Evolutionary conservation across 1,140 invertebrate genomes (phyloP).

Genomic region (Laupala kohalensis): DNA sequence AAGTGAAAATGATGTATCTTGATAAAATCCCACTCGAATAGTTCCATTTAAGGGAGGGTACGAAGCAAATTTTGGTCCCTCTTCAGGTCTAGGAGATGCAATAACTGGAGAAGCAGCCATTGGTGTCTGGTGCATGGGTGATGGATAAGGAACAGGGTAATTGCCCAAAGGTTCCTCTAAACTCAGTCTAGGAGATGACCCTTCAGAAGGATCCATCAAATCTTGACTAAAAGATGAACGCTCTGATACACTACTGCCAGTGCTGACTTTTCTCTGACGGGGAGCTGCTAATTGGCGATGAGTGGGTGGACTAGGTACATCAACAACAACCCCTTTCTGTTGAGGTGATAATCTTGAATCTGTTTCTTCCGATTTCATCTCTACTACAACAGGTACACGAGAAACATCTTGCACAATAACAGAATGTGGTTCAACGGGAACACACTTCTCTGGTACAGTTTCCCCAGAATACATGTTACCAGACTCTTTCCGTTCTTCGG

Average conservation of each 20-base stretch:
- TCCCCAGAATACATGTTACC: background rate
- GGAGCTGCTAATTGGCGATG: constrained; percentile 8
- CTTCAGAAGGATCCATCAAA: constrained; percentile 34
- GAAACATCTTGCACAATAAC: background rate
- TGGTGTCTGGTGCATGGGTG: constrained; percentile 44
- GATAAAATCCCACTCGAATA: constrained; percentile 62
- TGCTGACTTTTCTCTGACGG: constrained; percentile 47
- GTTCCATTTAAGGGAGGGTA: constrained; percentile 51
- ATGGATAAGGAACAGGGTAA: constrained; percentile 48
- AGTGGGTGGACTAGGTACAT: background rate
- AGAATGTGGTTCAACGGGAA: background rate
- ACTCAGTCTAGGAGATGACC: constrained; percentile 40
- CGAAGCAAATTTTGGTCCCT: constrained; percentile 46
- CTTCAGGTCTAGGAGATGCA: constrained; percentile 40
- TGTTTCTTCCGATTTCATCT: no score
- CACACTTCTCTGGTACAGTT: background rate
- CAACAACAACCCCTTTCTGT: background rate
- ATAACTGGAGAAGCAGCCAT: constrained; percentile 35
- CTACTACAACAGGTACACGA: constrained; percentile 2
- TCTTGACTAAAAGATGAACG: constrained; percentile 61
- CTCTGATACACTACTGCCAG: constrained; percentile 57
- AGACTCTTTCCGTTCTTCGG: background rate
- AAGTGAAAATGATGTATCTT: constrained; percentile 47
- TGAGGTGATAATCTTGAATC: background rate
- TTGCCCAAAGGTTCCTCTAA: constrained; percentile 38